Percentiles rank a stretch among this genome's conserved stretches.
Conservation (phyloP, 2,113 vertebrate species). For the Paradisaea rubra region DNA sequence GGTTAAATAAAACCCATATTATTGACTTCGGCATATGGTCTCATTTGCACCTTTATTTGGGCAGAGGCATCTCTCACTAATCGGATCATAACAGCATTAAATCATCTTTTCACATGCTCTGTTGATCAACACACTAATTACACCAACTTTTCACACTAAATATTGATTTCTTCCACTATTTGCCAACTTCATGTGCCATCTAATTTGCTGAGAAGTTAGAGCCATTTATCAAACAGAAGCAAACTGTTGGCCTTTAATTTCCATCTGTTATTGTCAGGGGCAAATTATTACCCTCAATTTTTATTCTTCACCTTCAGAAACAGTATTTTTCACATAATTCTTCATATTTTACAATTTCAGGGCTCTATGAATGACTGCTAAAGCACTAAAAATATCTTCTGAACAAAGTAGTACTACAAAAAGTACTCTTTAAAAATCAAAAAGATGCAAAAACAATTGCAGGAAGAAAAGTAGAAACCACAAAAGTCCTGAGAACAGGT, state of each 20-base stretch:
- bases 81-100: neutral
- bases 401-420: neutral
- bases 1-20: too few relatives aligned
- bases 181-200: conserved; percentile 25
- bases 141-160: neutral
- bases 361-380: neutral
- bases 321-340: neutral
- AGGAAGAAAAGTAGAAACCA: neutral
- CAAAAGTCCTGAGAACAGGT: neutral
- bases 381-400: neutral
- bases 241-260: conserved; percentile 18
- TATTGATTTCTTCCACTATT: conserved; percentile 20
- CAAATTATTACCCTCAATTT: neutral
- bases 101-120: neutral
- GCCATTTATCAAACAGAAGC: conserved; percentile 3
- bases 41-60: too few relatives aligned
- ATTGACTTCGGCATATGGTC: too few relatives aligned
- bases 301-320: neutral
- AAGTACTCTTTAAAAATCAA: neutral
- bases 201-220: conserved; percentile 46
- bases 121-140: neutral
- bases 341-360: neutral
- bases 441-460: neutral
- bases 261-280: neutral
- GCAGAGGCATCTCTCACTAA: too few relatives aligned